phyloP scores from a whole-genome alignment of 2,888 invertebrate species.

The Polymixis lichenea region DNA sequence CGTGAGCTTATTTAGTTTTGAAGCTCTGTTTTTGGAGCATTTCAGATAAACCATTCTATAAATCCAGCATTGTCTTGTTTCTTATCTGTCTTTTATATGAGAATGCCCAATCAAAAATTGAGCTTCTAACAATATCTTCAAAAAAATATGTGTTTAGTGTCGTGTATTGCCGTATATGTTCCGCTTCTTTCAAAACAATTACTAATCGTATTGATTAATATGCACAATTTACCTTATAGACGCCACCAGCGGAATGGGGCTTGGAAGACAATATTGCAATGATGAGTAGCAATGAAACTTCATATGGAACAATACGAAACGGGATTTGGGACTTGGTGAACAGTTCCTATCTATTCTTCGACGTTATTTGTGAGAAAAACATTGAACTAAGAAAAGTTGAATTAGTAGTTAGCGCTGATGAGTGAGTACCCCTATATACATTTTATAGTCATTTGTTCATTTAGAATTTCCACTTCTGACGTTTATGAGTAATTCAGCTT shows the following conservation, averaged over 20 bases:
- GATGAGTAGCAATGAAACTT: slow-evolving; percentile 62
- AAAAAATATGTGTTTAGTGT: neutral
- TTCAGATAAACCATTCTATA: neutral
- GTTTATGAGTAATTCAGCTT: neutral
- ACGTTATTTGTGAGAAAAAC: slow-evolving; percentile 84
- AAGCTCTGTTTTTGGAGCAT: slow-evolving; percentile 34
- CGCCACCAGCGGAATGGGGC: slow-evolving; percentile 67
- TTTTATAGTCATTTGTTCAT: neutral
- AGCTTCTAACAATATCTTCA: slow-evolving; percentile 18
- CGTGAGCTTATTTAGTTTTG: slow-evolving; percentile 10
- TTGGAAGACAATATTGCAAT: slow-evolving; percentile 60
- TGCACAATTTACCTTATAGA: slow-evolving; percentile 69
- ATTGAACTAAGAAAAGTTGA: slow-evolving; percentile 72
- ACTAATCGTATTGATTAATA: neutral
- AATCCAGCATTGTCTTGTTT: neutral
- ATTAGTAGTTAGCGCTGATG: slow-evolving; percentile 74
- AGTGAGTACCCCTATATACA: slow-evolving; percentile 71
- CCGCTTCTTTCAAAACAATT: slow-evolving; percentile 12
- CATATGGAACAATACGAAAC: slow-evolving; percentile 76
- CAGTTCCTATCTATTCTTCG: slow-evolving; percentile 78
- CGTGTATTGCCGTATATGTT: slow-evolving; percentile 17
- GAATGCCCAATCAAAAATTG: slow-evolving; percentile 4
- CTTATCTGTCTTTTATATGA: neutral
- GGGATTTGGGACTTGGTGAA: slow-evolving; percentile 83
- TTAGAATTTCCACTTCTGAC: neutral